Evolutionary conservation across 1,140 invertebrate genomes (phyloP).

Genomic region (Leptoteleia sp.): DNA sequence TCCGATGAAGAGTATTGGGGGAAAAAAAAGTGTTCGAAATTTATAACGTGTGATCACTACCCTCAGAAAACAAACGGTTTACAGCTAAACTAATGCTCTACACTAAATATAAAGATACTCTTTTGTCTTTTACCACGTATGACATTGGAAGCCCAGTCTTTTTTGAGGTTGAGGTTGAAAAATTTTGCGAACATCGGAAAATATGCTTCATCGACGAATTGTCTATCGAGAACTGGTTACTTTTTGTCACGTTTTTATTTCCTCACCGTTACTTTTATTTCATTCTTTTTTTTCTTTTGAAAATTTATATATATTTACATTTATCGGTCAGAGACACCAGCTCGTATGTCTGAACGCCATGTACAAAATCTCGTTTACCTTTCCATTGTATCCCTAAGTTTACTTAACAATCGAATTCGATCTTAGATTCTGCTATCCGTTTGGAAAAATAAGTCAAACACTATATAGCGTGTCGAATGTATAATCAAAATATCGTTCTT

Average conservation of each 20-base stretch:
- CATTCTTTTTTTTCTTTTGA: constrained; percentile 37
- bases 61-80: constrained; percentile 48
- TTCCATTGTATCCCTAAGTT: constrained; percentile 45
- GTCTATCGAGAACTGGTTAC: constrained; percentile 47
- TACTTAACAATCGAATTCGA: constrained; percentile 48
- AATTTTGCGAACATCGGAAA: constrained; percentile 44
- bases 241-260: constrained; percentile 45
- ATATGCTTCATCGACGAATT: constrained; percentile 54
- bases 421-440: constrained; percentile 21
- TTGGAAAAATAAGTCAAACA: constrained; percentile 45
- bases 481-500: constrained; percentile 54
- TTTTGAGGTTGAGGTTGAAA: constrained; percentile 52
- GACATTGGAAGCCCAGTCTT: constrained; percentile 65
- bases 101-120: constrained; percentile 55
- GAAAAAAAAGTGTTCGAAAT: constrained; percentile 13
- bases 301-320: constrained; percentile 66
- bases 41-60: constrained; percentile 26
- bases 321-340: constrained; percentile 47
- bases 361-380: constrained; percentile 57
- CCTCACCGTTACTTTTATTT: neutral
- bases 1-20: constrained; percentile 30
- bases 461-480: constrained; percentile 21
- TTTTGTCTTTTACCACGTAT: constrained; percentile 49
- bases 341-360: constrained; percentile 50
- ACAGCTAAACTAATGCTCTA: constrained; percentile 57